These are phyloP conservation scores for Ophiodon elongatus DNA, from an alignment of 2,113 vertebrate species.

Conservation along the genomic window DNA sequence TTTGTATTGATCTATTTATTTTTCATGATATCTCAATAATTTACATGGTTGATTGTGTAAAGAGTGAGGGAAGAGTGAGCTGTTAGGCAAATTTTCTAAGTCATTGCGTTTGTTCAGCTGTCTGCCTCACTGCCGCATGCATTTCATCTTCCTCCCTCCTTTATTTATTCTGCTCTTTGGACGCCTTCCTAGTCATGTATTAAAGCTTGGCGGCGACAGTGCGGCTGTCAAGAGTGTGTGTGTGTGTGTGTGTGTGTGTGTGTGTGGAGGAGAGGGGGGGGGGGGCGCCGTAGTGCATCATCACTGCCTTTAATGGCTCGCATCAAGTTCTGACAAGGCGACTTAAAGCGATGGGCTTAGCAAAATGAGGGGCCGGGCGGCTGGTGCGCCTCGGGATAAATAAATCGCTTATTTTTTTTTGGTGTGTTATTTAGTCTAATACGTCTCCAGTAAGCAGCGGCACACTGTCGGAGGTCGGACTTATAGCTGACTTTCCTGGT, in stretches of 20 bases:
- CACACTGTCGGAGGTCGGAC: constrained; percentile 47
- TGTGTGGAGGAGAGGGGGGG: not conserved
- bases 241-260: not conserved
- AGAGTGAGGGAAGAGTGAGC: constrained; percentile 65
- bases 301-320: constrained; percentile 72
- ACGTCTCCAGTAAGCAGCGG: constrained; percentile 45
- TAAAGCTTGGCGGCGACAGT: constrained; percentile 74
- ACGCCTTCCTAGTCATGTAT: constrained; percentile 77
- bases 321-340: constrained; percentile 77
- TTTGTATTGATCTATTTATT: constrained; percentile 78
- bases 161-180: constrained; percentile 82
- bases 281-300: constrained; percentile 55
- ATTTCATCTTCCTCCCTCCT: constrained; percentile 76
- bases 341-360: constrained; percentile 71
- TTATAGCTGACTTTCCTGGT: constrained; percentile 65
- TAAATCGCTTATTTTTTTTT: constrained; percentile 64
- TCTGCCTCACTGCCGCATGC: constrained; percentile 71
- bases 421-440: constrained; percentile 38
- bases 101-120: constrained; percentile 83
- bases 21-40: constrained; percentile 82
- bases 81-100: constrained; percentile 79
- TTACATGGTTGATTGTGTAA: constrained; percentile 81
- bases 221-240: constrained; percentile 64
- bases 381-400: constrained; percentile 59
- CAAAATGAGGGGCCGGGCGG: constrained; percentile 59